These are phyloP conservation scores for Lochmaea capreae DNA, from an alignment of 2,888 invertebrate species.

Conservation along the genomic window DNA sequence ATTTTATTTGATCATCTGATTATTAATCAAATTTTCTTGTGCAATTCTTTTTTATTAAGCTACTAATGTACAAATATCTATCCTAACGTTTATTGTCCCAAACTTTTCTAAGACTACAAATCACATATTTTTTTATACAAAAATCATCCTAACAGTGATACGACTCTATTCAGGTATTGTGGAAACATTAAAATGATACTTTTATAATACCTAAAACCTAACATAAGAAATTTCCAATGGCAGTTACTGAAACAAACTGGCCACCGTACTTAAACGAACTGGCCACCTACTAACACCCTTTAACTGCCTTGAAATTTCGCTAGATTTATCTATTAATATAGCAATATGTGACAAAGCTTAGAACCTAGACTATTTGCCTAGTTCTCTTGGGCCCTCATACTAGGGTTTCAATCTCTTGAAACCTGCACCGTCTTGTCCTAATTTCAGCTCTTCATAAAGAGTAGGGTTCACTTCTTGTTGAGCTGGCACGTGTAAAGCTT, in stretches of 20 bases:
- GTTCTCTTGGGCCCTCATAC: conserved; percentile 58
- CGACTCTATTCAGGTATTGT: conserved; percentile 47
- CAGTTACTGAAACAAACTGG: too few relatives aligned
- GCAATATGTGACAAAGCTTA: conserved; percentile 52
- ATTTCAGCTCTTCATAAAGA: conserved; percentile 84
- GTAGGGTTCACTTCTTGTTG: conserved; percentile 78
- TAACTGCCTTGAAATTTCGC: conserved; percentile 20
- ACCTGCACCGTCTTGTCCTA: conserved; percentile 82
- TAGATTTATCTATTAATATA: conserved; percentile 47
- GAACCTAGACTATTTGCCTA: conserved; percentile 59
- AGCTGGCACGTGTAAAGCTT: conserved; percentile 72
- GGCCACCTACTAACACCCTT: conserved; percentile 8
- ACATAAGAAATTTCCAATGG: conserved; percentile 32
- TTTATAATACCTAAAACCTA: conserved; percentile 42
- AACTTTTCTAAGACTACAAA: conserved; percentile 43
- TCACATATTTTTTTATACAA: conserved; percentile 42
- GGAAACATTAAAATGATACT: conserved; percentile 39
- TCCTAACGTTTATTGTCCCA: conserved; percentile 34
- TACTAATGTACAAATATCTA: conserved; percentile 19
- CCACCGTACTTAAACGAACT: conserved; percentile 16
- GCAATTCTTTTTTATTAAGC: conserved; percentile 18
- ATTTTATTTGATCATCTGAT: conserved; percentile 9
- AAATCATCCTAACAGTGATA: conserved; percentile 37
- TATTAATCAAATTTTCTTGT: not conserved
- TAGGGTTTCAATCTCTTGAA: conserved; percentile 84